Conservation (phyloP, 2,113 vertebrate genomes). For the Triplophysa rosa region DNA sequence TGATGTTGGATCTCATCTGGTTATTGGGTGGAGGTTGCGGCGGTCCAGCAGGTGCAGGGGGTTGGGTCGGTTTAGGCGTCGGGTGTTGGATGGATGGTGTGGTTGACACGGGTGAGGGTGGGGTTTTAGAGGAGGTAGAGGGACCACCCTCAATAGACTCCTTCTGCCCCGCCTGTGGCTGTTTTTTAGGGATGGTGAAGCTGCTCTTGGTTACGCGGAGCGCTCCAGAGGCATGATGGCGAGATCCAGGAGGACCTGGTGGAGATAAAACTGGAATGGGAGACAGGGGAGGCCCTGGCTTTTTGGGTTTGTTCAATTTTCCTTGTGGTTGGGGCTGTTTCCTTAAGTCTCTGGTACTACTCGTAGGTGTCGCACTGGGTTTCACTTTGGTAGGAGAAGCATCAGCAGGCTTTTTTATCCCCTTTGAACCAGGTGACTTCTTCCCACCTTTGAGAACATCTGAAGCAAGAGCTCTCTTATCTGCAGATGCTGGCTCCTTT, state of each 20-base stretch:
- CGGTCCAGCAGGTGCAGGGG: slow-evolving; percentile 49
- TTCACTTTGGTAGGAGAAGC: slow-evolving; percentile 61
- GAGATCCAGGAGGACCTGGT: slow-evolving; percentile 68
- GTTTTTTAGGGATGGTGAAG: slow-evolving; percentile 80
- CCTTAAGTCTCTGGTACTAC: slow-evolving; percentile 61
- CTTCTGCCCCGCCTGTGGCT: slow-evolving; percentile 69
- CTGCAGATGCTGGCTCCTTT: slow-evolving; percentile 57
- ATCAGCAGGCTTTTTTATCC: slow-evolving; percentile 54
- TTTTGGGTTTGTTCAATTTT: slow-evolving; percentile 66
- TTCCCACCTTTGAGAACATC: slow-evolving; percentile 60
- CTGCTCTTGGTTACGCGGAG: slow-evolving; percentile 73
- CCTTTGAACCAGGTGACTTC: slow-evolving; percentile 57
- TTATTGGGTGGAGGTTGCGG: slow-evolving; percentile 83
- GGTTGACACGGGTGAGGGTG: slow-evolving; percentile 63
- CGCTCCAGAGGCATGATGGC: slow-evolving; percentile 73
- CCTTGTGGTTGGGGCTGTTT: slow-evolving; percentile 50
- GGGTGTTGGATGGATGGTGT: slow-evolving; percentile 49
- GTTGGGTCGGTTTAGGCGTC: slow-evolving; percentile 61
- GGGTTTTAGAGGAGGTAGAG: slow-evolving; percentile 55
- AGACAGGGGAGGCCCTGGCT: slow-evolving; percentile 52
- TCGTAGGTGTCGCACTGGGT: slow-evolving; percentile 43
- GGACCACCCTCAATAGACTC: slow-evolving; percentile 56
- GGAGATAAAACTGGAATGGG: slow-evolving; percentile 57
- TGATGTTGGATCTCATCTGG: slow-evolving; percentile 96
- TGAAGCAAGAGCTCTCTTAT: slow-evolving; percentile 56